Evolutionary conservation across 2,888 invertebrate genomes (phyloP).

Genomic region (Chloromyia formosa): DNA sequence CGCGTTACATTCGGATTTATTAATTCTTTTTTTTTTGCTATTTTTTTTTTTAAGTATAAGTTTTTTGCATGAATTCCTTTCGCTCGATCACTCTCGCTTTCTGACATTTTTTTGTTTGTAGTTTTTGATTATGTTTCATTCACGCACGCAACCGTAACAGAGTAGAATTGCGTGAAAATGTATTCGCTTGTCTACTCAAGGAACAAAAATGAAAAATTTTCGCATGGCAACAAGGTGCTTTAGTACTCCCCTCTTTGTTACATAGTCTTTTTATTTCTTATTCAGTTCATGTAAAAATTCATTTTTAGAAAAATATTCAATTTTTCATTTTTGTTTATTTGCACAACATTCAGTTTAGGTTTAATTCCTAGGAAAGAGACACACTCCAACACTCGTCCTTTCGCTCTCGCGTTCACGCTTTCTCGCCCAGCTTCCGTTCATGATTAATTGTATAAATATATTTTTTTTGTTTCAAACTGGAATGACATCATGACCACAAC

Average conservation of each 20-base stretch:
- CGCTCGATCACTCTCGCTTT: constrained; percentile 23
- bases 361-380: constrained; percentile 13
- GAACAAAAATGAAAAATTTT: constrained; percentile 39
- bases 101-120: neutral
- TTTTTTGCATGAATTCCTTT: constrained; percentile 35
- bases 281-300: neutral
- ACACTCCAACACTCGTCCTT: constrained; percentile 14
- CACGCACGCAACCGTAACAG: too few relatives aligned
- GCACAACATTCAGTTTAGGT: too few relatives aligned
- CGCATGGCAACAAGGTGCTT: neutral
- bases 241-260: too few relatives aligned
- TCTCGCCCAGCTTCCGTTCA: constrained; percentile 27
- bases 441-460: neutral
- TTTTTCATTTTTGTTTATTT: constrained; percentile 36
- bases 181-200: constrained; percentile 8
- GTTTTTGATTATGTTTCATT: neutral
- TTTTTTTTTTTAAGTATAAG: constrained; percentile 10
- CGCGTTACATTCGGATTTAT: constrained; percentile 43
- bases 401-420: neutral
- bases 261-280: too few relatives aligned
- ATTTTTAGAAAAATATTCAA: neutral
- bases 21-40: constrained; percentile 30
- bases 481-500: constrained; percentile 34
- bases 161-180: too few relatives aligned
- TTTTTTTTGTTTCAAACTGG: constrained; percentile 14